Evolutionary conservation across 2,113 vertebrate species (phyloP), one percentile per base, ranked within the genome.

Genomic region (Sisor rabdophorus): DNA sequence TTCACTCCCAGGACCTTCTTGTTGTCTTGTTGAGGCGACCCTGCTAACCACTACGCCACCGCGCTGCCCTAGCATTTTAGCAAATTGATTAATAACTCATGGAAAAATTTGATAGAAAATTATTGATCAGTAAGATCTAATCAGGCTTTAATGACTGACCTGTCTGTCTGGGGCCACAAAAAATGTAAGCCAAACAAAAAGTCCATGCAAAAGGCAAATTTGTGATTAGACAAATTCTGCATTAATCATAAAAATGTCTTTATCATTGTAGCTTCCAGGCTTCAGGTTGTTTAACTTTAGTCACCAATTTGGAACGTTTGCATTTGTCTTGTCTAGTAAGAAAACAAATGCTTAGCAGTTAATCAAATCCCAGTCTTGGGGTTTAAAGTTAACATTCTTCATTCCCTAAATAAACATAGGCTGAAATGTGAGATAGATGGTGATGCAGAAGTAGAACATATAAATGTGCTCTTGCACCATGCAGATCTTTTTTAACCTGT

Each of bases 401-500:
- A 60, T 9, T 24, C 4, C 7, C 17, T 24, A 19, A 54, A 48
- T 74, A 74, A 74, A 74, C 68, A 63, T 11, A n/a, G 26, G 11
- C 36, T 32, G 67, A 64, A 10, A 24, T 15, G 17, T 17, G 22
- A 48, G 52, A 28, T 3, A 61, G 53, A 50, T 59, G 55, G 54
- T 60, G 50, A 40, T 10, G 44, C 22, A 56, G 36, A 76, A 26
- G n/a, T 22, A 5, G 26, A 6, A 11, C 12, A 52, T 52, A 70
- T 64, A 30, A 60, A 48, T n/a, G 53, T 44, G 48, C 32, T 53
- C 13, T 70, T 77, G 54, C 16, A 0, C 30, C 47, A 52, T 32
- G n/a, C 56, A 71, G 40, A 67, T 52, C 32, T 60, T 16, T 40
- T 50, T 26, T 50, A 71, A 80, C 81, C 79, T 83, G 76, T 75